These are phyloP conservation scores for Epinotia bilunana DNA, from an alignment of 2,888 invertebrate genomes.

Conservation along the genomic window DNA sequence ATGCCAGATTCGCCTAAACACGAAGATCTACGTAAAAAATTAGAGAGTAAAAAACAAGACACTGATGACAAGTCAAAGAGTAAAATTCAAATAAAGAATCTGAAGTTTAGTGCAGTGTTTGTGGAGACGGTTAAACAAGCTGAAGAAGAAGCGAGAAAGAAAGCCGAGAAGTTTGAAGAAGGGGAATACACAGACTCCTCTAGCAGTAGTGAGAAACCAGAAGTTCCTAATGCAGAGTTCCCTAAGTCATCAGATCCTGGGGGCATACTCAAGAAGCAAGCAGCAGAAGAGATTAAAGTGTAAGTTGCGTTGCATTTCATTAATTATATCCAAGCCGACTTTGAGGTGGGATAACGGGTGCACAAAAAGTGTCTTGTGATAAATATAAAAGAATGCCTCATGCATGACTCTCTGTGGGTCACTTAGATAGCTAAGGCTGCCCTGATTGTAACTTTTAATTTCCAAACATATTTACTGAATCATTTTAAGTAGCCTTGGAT, in stretches of 20 bases:
- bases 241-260: constrained; percentile 79
- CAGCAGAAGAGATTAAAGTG: constrained; percentile 82
- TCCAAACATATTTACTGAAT: too few relatives aligned
- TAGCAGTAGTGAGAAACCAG: constrained; percentile 69
- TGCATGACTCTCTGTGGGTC: too few relatives aligned
- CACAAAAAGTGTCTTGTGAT: too few relatives aligned
- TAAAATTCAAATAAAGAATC: constrained; percentile 88
- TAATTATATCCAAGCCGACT: too few relatives aligned
- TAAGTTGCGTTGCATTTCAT: constrained; percentile 55
- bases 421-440: too few relatives aligned
- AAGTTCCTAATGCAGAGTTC: constrained; percentile 71
- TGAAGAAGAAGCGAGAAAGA: constrained; percentile 85
- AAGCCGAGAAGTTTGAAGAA: constrained; percentile 86
- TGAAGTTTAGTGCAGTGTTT: constrained; percentile 87
- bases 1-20: constrained; percentile 76
- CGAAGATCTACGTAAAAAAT: constrained; percentile 60
- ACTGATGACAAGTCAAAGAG: constrained; percentile 76
- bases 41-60: constrained; percentile 64
- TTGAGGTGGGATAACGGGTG: too few relatives aligned
- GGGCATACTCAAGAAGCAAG: constrained; percentile 75
- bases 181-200: constrained; percentile 85
- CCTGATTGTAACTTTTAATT: too few relatives aligned
- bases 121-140: constrained; percentile 87
- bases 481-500: too few relatives aligned
- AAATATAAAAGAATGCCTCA: too few relatives aligned